Conservation (phyloP, 2,888 invertebrate genomes). For the Xylota sylvarum region DNA sequence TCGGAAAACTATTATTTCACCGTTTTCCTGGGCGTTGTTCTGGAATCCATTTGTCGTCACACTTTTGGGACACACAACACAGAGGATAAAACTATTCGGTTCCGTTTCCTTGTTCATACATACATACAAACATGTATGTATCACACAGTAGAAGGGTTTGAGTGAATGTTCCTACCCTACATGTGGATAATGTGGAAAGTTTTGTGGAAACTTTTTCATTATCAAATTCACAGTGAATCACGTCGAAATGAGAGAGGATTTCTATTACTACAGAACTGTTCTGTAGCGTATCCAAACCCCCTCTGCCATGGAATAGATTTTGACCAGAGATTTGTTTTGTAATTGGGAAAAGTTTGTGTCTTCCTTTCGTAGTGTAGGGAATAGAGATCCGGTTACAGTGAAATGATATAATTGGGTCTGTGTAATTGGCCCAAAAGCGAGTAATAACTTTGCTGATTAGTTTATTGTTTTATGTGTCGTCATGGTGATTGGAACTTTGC, state of each 20-base stretch:
- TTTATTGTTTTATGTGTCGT: conserved; percentile 42
- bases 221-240: conserved; percentile 65
- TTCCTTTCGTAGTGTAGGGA: neutral
- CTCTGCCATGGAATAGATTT: neutral
- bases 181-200: conserved; percentile 64
- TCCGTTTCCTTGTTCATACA: conserved; percentile 11
- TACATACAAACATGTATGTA: neutral
- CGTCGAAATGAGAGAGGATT: conserved; percentile 23
- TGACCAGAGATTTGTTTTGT: conserved; percentile 51
- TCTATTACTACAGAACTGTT: neutral
- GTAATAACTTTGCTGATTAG: conserved; percentile 58
- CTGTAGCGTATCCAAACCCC: neutral
- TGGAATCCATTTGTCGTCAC: conserved; percentile 45
- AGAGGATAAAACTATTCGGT: conserved; percentile 9
- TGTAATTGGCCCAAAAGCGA: conserved; percentile 53
- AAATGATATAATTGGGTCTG: conserved; percentile 38
- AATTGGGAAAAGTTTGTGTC: conserved; percentile 41
- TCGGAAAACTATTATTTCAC: conserved; percentile 43
- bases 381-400: neutral
- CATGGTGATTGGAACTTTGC: conserved; percentile 25
- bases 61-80: conserved; percentile 17
- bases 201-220: conserved; percentile 65
- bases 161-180: neutral
- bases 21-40: conserved; percentile 53
- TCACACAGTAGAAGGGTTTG: neutral